A percentile compares a stretch with the other conserved stretches of the same genome.
Conservation (phyloP, 2,888 invertebrate genomes). For the Eristalis tenax region DNA sequence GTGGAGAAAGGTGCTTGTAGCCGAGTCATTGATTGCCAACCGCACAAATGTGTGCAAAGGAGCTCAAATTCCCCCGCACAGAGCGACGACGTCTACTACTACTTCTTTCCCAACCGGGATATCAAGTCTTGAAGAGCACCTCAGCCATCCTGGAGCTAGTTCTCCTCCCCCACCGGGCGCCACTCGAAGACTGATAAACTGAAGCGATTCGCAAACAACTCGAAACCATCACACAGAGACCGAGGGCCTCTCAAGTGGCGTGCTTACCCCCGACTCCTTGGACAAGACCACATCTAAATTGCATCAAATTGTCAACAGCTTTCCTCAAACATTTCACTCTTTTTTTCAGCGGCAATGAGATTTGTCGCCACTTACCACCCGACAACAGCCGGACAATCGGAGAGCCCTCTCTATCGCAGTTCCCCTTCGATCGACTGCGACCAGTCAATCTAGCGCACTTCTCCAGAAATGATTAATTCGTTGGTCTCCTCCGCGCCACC, state of each 20-base stretch:
- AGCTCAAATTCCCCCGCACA: too few species aligned
- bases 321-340: background rate
- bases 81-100: too few species aligned
- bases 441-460: background rate
- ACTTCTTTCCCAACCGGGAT: too few species aligned
- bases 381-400: background rate
- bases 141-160: too few species aligned
- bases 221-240: too few species aligned
- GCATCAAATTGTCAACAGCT: background rate
- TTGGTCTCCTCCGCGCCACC: conserved; percentile 15
- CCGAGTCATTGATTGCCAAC: too few species aligned
- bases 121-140: too few species aligned
- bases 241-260: background rate
- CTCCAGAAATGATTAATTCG: conserved; percentile 49
- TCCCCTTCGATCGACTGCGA: background rate
- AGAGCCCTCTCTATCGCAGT: background rate
- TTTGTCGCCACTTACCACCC: background rate
- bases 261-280: background rate
- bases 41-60: too few species aligned
- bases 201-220: too few species aligned
- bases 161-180: too few species aligned
- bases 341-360: background rate
- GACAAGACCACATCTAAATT: background rate
- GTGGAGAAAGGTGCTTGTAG: too few species aligned
- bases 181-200: too few species aligned